These are phyloP conservation scores for Bacillus rossius DNA, from an alignment of 1,140 invertebrate species.

Conservation along the genomic window DNA sequence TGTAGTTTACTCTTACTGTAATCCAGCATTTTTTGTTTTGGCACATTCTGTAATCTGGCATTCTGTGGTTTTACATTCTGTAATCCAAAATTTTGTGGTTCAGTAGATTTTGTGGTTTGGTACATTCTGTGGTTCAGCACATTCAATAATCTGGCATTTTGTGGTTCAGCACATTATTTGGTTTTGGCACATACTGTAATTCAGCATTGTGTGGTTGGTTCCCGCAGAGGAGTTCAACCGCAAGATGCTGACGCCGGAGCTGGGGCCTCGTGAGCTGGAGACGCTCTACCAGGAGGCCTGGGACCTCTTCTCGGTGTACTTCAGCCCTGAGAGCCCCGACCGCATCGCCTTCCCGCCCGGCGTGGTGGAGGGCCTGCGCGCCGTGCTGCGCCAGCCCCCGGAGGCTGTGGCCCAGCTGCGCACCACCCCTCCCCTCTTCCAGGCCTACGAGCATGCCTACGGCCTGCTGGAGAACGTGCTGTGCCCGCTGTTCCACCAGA, in stretches of 20 bases:
- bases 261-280: constrained; percentile 57
- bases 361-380: constrained; percentile 56
- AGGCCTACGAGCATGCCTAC: constrained; percentile 78
- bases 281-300: constrained; percentile 61
- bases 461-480: constrained; percentile 67
- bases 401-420: constrained; percentile 60
- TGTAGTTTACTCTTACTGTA: too few relatives aligned
- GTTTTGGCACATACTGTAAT: too few relatives aligned
- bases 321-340: constrained; percentile 57
- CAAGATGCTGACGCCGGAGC: constrained; percentile 70
- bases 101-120: too few relatives aligned
- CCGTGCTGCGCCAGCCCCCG: constrained; percentile 23
- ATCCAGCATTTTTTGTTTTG: too few relatives aligned
- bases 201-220: constrained; percentile 21
- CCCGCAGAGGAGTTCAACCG: constrained; percentile 76
- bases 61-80: too few relatives aligned
- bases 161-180: too few relatives aligned
- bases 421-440: constrained; percentile 71
- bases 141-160: too few relatives aligned
- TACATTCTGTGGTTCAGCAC: too few relatives aligned
- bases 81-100: too few relatives aligned
- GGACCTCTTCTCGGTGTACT: constrained; percentile 64
- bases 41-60: too few relatives aligned
- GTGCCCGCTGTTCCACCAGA: constrained; percentile 74
- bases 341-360: constrained; percentile 59